phyloP scores from a whole-genome alignment of 2,888 invertebrate genomes.

The Epistrophe eligans region DNA sequence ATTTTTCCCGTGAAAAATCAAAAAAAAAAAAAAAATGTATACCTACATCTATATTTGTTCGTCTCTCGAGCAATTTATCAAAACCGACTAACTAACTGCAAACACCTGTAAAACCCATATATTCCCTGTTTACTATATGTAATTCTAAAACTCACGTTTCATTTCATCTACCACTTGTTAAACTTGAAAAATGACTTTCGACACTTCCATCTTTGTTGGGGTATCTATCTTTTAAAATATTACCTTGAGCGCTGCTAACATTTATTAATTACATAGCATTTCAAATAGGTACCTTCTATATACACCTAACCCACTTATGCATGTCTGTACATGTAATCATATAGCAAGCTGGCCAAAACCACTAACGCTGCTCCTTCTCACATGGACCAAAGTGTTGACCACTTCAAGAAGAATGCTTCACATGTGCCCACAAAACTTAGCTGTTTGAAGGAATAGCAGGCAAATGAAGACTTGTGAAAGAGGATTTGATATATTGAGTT shows the following conservation, averaged over 20 bases:
- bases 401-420: slow-evolving; percentile 38
- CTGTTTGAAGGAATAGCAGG: neutral
- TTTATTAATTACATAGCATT: slow-evolving; percentile 62
- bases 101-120: slow-evolving; percentile 36
- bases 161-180: slow-evolving; percentile 63
- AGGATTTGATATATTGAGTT: slow-evolving; percentile 66
- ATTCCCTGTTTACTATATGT: slow-evolving; percentile 8
- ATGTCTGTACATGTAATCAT: neutral
- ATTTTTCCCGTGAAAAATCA: neutral
- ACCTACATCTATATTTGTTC: neutral
- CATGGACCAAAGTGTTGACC: slow-evolving; percentile 50
- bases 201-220: slow-evolving; percentile 47
- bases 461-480: slow-evolving; percentile 62
- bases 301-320: neutral
- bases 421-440: slow-evolving; percentile 16
- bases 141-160: slow-evolving; percentile 42
- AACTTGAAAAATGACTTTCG: slow-evolving; percentile 68
- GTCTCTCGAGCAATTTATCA: neutral
- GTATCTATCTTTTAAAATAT: slow-evolving; percentile 41
- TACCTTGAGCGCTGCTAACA: slow-evolving; percentile 50
- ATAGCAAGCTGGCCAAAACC: slow-evolving; percentile 19
- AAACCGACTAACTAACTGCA: slow-evolving; percentile 34
- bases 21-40: neutral
- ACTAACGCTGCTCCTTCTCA: slow-evolving; percentile 14
- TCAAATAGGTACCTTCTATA: neutral